These are phyloP conservation scores for Yasuhikotakia modesta DNA, from an alignment of 2,797 vertebrate genomes.

Conservation along the genomic window DNA sequence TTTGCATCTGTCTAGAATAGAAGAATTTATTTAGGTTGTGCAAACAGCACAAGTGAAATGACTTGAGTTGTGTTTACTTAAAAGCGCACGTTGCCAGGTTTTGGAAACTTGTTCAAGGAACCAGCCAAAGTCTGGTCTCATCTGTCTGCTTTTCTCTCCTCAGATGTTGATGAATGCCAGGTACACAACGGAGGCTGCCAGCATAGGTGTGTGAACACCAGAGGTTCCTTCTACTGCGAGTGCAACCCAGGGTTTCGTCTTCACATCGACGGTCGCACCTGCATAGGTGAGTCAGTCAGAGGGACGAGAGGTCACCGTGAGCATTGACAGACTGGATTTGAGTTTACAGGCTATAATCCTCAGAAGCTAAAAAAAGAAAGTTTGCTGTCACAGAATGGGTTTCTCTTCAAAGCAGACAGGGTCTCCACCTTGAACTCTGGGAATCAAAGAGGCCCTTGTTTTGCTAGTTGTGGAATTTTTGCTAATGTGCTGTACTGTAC, in stretches of 20 bases:
- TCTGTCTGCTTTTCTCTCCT: slow-evolving; percentile 17
- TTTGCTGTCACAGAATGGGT: slow-evolving; percentile 43
- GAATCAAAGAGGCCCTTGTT: slow-evolving; percentile 60
- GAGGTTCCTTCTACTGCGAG: slow-evolving; percentile 80
- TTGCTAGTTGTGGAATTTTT: slow-evolving; percentile 50
- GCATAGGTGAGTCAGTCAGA: slow-evolving; percentile 75
- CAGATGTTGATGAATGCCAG: slow-evolving; percentile 85
- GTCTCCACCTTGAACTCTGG: slow-evolving; percentile 45
- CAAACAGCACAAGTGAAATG: slow-evolving; percentile 19
- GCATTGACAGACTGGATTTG: slow-evolving; percentile 37
- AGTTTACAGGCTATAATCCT: slow-evolving; percentile 41
- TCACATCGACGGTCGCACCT: slow-evolving; percentile 81
- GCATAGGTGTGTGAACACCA: slow-evolving; percentile 83
- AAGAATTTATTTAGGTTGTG: slow-evolving; percentile 13
- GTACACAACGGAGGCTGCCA: slow-evolving; percentile 86
- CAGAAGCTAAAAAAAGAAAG: slow-evolving; percentile 40
- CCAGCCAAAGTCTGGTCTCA: slow-evolving; percentile 1
- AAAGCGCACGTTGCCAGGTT: not conserved
- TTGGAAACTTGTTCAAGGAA: not conserved
- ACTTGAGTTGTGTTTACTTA: slow-evolving; percentile 21
- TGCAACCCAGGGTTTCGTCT: slow-evolving; percentile 81
- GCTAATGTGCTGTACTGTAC: slow-evolving; percentile 44
- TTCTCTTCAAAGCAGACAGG: slow-evolving; percentile 54
- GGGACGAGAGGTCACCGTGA: slow-evolving; percentile 31
- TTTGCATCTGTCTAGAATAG: slow-evolving; percentile 29